Base-by-base conservation (phyloP, 2,113 vertebrate species). In the Sitta europaea region DNA sequence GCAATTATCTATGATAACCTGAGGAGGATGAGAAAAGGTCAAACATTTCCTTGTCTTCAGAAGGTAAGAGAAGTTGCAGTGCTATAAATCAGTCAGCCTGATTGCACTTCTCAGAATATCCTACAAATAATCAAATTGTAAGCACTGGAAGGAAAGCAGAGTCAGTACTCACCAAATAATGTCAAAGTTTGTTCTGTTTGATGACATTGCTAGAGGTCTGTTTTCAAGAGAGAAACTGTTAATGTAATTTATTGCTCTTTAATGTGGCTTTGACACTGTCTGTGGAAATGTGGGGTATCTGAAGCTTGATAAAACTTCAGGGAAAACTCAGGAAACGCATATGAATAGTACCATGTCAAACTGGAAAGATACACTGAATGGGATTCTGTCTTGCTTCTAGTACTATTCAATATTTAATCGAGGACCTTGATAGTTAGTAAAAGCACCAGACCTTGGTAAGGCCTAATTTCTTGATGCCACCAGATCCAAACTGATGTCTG, bases 1-100 rank as follows among this genome's bases (percentile, higher is more conserved):
- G 42, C 25, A 82, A 45, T 87, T 79, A 76, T 83, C 78, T 68
- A 8, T 33, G 58, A 75, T 53, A 92, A 82, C 38, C n/a, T 75
- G 20, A 45, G 62, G 88, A 83, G 71, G 78, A 86, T 82, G 71
- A 29, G 82, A 86, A 92, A 95, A 96, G 62, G 74, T 94, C 90
- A 93, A 79, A 75, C 36, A 48, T 90, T 90, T 90, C 14, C 75
- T 82, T 90, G 45, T 70, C 66, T 93, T 91, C 58, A 50, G 54
- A 76, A 79, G 31, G 77, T 42, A 94, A 84, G 66, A 61, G 71
- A 73, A 92, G 50, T 57, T 79, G 40, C 24, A 54, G 50, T 43
- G 57, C 55, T 68, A 66, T 62, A 77, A 92, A 90, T 95, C 94
- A 82, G 66, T 40, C 61, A 90, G 45, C 31, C 20, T 90, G 58